Evolutionary conservation across 2,113 vertebrate genomes (phyloP), one percentile per base, ranked within the genome.

Genomic region (Dicentrarchus labrax): DNA sequence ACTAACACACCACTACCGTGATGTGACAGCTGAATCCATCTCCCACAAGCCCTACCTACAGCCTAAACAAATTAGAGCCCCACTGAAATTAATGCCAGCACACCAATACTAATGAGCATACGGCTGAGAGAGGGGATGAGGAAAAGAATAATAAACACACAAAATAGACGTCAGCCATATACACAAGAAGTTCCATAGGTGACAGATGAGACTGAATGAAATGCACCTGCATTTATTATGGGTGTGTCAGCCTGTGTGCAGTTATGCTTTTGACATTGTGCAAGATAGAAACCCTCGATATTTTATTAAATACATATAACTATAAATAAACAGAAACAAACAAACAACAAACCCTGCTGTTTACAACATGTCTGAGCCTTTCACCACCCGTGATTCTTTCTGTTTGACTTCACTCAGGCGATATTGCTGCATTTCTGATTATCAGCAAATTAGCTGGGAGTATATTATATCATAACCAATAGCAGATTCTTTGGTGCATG

Each of bases 21-120:
- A 80, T 62, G 78, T 90, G 93, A 95, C 92, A 92, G 94, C 90
- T 91, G 86, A 92, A 94, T 94, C 92, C 82, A 88, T 94, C 92
- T 93, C 87, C 72, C 87, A 91, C 78, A 80, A 91, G 80, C 85
- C 85, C 84, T 88, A 92, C 92, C 92, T 92, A 56, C 80, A 90
- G 88, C 73, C 90, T 84, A 84, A 80, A 87, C 87, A 91, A 94
- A 91, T 94, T 90, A 94, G 72, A 81, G 80, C 51, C 70, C 56
- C 66, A 45, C 84, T 83, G 87, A 90, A 93, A 92, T 88, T 77
- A 93, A 93, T 88, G 67, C 81, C 53, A 85, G 74, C 39, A 56
- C 60, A 87, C 67, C 85, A 88, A 91, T 89, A 83, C 89, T 92
- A 92, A 93, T 91, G 92, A 94, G 86, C 82, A 70, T 48, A 77